Evolutionary conservation across 1,140 invertebrate genomes (phyloP).

Genomic region (Carposina sasakii): DNA sequence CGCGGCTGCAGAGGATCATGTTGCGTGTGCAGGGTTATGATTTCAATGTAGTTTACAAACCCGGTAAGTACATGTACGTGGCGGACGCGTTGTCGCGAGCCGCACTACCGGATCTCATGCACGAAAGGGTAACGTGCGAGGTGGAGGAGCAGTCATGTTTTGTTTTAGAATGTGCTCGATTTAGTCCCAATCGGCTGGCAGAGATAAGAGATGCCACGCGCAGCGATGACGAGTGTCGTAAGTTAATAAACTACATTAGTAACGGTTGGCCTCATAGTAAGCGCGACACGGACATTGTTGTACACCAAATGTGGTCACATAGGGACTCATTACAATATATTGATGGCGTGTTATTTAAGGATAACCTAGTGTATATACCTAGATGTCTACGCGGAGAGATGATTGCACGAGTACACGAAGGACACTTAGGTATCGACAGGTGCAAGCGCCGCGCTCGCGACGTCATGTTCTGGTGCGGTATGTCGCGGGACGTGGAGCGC

Average conservation of each 20-base stretch:
- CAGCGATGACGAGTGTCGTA: background rate
- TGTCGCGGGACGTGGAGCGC: constrained; percentile 9
- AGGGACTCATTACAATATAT: constrained; percentile 1
- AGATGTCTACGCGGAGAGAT: constrained; percentile 18
- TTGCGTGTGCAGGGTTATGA: background rate
- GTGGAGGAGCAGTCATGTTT: constrained; percentile 7
- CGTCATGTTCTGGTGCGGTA: constrained; percentile 13
- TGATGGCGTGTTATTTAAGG: constrained; percentile 2
- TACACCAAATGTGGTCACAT: background rate
- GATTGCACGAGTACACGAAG: constrained; percentile 26
- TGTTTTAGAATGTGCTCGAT: background rate
- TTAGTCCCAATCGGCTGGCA: background rate
- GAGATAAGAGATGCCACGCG: background rate
- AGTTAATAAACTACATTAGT: constrained; percentile 1
- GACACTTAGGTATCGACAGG: constrained; percentile 31
- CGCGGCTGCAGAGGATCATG: constrained; percentile 1
- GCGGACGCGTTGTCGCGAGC: constrained; percentile 9
- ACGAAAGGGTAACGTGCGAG: constrained; percentile 6
- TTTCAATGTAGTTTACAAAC: constrained; percentile 20
- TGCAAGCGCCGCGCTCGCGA: constrained; percentile 12
- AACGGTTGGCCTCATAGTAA: constrained; percentile 8
- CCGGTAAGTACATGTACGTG: constrained; percentile 12
- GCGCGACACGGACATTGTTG: background rate
- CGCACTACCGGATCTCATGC: constrained; percentile 6
- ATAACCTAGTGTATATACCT: constrained; percentile 7